Percentiles rank a stretch among this genome's conserved stretches.
phyloP scores from a whole-genome alignment of 2,888 invertebrate genomes.

The Ophion obscuratus region DNA sequence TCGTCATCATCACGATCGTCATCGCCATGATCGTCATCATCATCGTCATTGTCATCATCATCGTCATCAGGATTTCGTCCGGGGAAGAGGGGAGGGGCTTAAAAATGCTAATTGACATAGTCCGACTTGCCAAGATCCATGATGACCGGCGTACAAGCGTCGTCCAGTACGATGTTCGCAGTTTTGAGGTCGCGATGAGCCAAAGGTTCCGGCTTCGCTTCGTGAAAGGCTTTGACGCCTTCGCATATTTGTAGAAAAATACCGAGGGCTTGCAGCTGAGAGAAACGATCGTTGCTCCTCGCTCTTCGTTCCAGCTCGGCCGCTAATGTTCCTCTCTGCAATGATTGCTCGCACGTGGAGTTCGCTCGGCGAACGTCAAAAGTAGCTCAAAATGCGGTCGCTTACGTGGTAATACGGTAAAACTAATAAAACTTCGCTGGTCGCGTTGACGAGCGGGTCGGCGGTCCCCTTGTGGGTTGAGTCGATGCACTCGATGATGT shows the following conservation, averaged over 20 bases:
- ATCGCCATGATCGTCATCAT: not conserved
- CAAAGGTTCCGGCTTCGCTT: constrained; percentile 89
- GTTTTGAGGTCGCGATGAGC: constrained; percentile 95
- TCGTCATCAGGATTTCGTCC: too few relatives aligned
- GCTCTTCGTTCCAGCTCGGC: constrained; percentile 88
- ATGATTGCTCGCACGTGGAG: constrained; percentile 37
- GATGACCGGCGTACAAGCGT: constrained; percentile 89
- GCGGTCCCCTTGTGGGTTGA: constrained; percentile 88
- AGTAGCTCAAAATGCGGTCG: constrained; percentile 12
- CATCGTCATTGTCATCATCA: not conserved
- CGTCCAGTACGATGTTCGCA: constrained; percentile 91
- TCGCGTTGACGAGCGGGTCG: constrained; percentile 88
- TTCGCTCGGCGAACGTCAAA: too few relatives aligned
- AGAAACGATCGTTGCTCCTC: constrained; percentile 86
- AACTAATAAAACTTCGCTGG: constrained; percentile 90
- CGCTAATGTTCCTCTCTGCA: constrained; percentile 89
- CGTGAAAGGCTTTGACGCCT: constrained; percentile 90
- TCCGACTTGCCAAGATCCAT: constrained; percentile 90
- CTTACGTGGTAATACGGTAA: constrained; percentile 90
- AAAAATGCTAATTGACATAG: not conserved
- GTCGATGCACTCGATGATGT: constrained; percentile 90
- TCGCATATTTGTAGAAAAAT: constrained; percentile 91
- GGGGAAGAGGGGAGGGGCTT: not conserved
- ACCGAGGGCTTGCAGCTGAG: constrained; percentile 88
- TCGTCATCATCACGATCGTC: too few relatives aligned